These are phyloP conservation scores for Xestia c-nigrum DNA, from an alignment of 2,888 invertebrate species.

Conservation along the genomic window DNA sequence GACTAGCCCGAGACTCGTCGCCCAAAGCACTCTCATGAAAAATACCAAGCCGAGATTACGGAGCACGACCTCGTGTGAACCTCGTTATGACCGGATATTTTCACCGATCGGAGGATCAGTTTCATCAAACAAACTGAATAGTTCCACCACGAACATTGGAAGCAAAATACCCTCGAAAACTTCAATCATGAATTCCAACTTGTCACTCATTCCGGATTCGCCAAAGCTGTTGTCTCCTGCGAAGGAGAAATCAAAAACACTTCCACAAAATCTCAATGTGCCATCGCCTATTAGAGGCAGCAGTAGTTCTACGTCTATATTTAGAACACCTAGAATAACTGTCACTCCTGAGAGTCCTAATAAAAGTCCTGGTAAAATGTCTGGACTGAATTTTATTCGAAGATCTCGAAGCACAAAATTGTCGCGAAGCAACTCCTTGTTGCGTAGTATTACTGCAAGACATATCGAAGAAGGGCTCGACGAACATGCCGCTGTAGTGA, in stretches of 20 bases:
- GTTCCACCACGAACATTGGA: constrained; percentile 81
- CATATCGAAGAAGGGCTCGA: constrained; percentile 87
- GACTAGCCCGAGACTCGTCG: constrained; percentile 84
- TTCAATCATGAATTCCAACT: constrained; percentile 85
- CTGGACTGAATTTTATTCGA: constrained; percentile 92
- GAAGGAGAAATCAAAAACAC: constrained; percentile 91
- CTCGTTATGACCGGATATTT: constrained; percentile 87
- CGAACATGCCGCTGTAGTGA: constrained; percentile 81
- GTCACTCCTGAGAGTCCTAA: constrained; percentile 88
- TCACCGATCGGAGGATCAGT: constrained; percentile 84
- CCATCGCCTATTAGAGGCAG: constrained; percentile 87
- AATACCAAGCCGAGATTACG: constrained; percentile 83
- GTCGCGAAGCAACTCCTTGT: constrained; percentile 92
- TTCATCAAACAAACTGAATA: constrained; percentile 84
- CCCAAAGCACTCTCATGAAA: constrained; percentile 80
- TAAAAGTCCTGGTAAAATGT: constrained; percentile 89
- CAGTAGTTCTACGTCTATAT: constrained; percentile 86
- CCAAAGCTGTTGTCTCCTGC: constrained; percentile 85
- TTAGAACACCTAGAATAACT: constrained; percentile 85
- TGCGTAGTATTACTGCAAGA: constrained; percentile 90
- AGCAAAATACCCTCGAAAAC: constrained; percentile 79
- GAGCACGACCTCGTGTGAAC: constrained; percentile 86
- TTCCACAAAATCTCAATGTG: constrained; percentile 90
- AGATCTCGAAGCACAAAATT: constrained; percentile 94
- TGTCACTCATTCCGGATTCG: constrained; percentile 87